phyloP scores from a whole-genome alignment of 1,140 invertebrate genomes.

The Caenorhabditis remanei region DNA sequence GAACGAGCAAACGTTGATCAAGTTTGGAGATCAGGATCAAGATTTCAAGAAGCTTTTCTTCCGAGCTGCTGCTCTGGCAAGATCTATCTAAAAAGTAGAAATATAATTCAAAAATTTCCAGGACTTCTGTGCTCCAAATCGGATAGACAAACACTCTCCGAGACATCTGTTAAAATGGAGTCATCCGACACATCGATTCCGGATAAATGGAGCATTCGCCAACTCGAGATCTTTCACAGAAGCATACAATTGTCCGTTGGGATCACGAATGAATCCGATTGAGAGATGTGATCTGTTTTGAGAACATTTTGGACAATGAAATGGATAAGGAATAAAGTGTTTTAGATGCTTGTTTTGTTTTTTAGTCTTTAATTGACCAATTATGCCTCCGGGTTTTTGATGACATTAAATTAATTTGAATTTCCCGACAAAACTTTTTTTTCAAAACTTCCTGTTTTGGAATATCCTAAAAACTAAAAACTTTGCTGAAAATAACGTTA shows the following conservation, averaged over 20 bases:
- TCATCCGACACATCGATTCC: slow-evolving; percentile 59
- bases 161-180: neutral
- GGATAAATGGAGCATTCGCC: slow-evolving; percentile 80
- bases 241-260: slow-evolving; percentile 79
- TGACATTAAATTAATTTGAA: no score
- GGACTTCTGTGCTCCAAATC: slow-evolving; percentile 18
- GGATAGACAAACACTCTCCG: neutral
- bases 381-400: no score
- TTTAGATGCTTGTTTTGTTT: neutral
- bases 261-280: slow-evolving; percentile 68
- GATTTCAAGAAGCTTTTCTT: neutral
- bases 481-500: no score
- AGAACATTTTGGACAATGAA: neutral
- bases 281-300: slow-evolving; percentile 3
- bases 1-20: neutral
- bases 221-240: slow-evolving; percentile 81
- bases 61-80: neutral
- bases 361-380: neutral
- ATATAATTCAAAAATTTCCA: neutral
- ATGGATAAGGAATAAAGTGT: neutral
- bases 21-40: slow-evolving; percentile 17
- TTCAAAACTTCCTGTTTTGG: no score
- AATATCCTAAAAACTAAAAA: no score
- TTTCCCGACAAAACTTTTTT: no score
- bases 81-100: neutral